Base-by-base conservation (phyloP, 2,888 invertebrate genomes). In the Malacosoma neustria region DNA sequence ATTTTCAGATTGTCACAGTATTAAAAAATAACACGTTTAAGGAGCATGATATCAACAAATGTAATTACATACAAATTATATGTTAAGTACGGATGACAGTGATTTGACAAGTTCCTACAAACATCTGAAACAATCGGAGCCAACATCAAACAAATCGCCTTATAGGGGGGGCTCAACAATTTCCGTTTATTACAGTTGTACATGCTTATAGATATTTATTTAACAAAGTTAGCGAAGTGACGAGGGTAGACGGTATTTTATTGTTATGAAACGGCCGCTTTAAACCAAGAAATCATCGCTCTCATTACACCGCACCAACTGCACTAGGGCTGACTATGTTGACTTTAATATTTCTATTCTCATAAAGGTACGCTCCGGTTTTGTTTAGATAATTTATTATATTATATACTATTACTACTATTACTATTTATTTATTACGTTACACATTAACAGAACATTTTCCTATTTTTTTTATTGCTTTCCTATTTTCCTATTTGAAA, bases 261-360 rank as follows among this genome's bases (percentile, higher is more conserved):
- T 61, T 65, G 67, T 73, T 72, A 71, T 75, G 72, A 71, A 64
- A 65, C 65, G 54, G 62, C 57, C 61, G 66, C 61, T 71, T 66
- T 65, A 61, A 70, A 72, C 65, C 66, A 67, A 69, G 73, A 76
- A 74, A 79, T 82, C 79, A 77, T 77, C 74, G 66, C 67, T 53
- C 51, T 61, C 53, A 73, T 79, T 74, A 74, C 59, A 53, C 51
- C 38, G 54, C 48, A 47, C 50, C 57, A 50, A 54, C 50, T 45
- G 41, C 37, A 37, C 35, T 40, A 75, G 73, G 79, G 76, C 29
- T 75, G 65, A n/a, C 59, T 40, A 22, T 13, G n/a, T 35, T 29
- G 22, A 7, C 6, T 22, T 22, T 22, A 2, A 22, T 22, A 22
- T 22, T 9, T 2, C 22, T 22, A 7, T 22, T 22, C 22, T 22